phyloP scores from a whole-genome alignment of 1,140 invertebrate species.

The Cepaea nemoralis region DNA sequence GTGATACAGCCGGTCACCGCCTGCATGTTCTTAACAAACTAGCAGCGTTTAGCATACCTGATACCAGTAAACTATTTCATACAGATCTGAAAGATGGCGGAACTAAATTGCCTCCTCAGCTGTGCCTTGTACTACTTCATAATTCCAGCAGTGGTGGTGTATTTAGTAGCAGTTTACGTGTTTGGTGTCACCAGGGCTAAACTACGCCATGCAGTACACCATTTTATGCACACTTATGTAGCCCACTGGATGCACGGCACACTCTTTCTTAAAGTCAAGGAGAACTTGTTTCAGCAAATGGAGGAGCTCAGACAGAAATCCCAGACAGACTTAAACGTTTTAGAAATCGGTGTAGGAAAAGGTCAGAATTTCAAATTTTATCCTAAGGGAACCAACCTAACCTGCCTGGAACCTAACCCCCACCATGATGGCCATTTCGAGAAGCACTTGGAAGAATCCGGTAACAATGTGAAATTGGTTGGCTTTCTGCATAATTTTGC shows the following conservation, averaged over 20 bases:
- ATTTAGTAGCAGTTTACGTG: neutral
- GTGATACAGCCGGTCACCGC: too few relatives aligned
- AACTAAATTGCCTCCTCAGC: neutral
- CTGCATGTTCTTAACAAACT: too few relatives aligned
- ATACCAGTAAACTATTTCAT: too few relatives aligned
- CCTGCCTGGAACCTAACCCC: conserved; percentile 15
- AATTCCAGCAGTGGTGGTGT: neutral
- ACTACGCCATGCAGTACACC: too few relatives aligned
- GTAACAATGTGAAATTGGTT: neutral
- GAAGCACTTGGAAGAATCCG: neutral
- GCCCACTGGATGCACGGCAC: neutral
- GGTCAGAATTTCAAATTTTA: conserved; percentile 26
- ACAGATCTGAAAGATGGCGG: neutral
- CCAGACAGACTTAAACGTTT: neutral
- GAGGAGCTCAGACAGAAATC: neutral
- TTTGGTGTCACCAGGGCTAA: neutral
- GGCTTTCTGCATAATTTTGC: conserved; percentile 16
- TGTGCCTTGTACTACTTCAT: neutral
- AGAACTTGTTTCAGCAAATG: conserved; percentile 14
- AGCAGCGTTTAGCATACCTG: too few relatives aligned
- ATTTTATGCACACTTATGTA: neutral
- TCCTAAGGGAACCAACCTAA: neutral
- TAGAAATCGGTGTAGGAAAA: conserved; percentile 33
- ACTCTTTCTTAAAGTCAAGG: neutral
- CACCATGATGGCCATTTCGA: neutral